phyloP scores from a whole-genome alignment of 2,113 vertebrate genomes.

The Eurystomus gularis region DNA sequence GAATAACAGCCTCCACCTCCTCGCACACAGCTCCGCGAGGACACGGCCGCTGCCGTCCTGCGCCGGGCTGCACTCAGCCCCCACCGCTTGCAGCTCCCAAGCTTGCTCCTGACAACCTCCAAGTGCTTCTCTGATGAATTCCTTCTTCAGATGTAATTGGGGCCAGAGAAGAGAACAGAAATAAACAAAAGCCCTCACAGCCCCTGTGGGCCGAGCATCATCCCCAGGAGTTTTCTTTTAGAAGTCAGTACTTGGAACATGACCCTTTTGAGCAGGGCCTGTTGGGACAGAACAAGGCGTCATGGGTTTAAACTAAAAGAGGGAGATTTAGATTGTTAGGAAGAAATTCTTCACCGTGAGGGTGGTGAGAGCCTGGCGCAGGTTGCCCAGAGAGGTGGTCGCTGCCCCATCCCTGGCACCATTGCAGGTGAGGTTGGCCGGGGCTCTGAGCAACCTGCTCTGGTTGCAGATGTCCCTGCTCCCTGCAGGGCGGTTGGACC shows the following conservation, averaged over 20 bases:
- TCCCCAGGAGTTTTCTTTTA: accelerated
- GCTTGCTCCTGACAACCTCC: not conserved
- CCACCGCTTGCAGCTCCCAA: accelerated
- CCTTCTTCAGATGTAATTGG: not conserved
- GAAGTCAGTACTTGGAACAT: not conserved
- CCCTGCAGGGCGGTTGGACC: not conserved
- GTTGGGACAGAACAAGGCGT: not conserved
- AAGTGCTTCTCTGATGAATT: not conserved
- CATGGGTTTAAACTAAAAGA: not conserved
- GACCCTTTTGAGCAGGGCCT: not conserved
- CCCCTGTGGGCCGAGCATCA: accelerated
- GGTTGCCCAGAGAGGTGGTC: not conserved
- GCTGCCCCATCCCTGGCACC: not conserved
- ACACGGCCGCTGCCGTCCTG: accelerated
- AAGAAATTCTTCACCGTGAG: not conserved
- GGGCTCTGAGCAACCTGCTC: not conserved
- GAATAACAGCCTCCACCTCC: not conserved
- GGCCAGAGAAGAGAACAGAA: not conserved
- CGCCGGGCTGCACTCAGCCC: accelerated
- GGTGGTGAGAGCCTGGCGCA: not conserved
- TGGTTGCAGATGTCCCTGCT: not conserved
- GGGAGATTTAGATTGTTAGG: not conserved
- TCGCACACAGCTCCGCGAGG: not conserved
- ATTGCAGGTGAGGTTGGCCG: not conserved
- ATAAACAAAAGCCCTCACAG: not conserved